Evolutionary conservation across 35 echinoderm and acorn worm species (phyloP).

Genomic region (Ophiothrix spiculata): DNA sequence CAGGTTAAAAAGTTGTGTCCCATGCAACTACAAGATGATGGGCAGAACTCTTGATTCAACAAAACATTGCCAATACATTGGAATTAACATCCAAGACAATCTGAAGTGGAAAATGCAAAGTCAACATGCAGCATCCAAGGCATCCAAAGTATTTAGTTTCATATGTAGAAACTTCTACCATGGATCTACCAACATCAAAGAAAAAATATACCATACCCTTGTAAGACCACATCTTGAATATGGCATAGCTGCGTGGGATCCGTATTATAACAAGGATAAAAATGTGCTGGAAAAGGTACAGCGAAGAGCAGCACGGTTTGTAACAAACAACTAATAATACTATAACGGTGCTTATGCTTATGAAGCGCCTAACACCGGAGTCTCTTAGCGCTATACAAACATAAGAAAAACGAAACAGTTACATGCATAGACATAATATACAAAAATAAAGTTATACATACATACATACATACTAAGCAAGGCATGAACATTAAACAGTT

Average conservation of each 20-base stretch:
- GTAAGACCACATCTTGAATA: conserved; percentile 27
- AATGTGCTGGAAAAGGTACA: background rate
- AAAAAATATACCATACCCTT: background rate
- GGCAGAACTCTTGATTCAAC: background rate
- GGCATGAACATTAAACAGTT: no score
- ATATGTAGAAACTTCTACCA: background rate
- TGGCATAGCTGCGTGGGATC: conserved; percentile 24
- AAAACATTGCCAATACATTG: background rate
- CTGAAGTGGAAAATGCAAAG: background rate
- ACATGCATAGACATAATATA: no score
- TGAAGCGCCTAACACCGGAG: no score
- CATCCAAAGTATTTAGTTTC: background rate
- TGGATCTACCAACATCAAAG: background rate
- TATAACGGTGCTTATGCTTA: no score
- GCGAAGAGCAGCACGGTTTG: conserved; percentile 4
- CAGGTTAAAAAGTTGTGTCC: no score
- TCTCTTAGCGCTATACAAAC: no score
- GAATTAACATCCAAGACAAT: background rate
- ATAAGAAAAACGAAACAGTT: no score
- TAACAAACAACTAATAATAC: background rate
- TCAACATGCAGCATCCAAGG: background rate
- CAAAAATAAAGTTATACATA: no score
- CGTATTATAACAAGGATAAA: background rate
- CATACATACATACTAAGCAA: no score
- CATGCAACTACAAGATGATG: background rate